Evolutionary conservation across 2,888 invertebrate genomes (phyloP).

Genomic region (Meandrusa payeni): DNA sequence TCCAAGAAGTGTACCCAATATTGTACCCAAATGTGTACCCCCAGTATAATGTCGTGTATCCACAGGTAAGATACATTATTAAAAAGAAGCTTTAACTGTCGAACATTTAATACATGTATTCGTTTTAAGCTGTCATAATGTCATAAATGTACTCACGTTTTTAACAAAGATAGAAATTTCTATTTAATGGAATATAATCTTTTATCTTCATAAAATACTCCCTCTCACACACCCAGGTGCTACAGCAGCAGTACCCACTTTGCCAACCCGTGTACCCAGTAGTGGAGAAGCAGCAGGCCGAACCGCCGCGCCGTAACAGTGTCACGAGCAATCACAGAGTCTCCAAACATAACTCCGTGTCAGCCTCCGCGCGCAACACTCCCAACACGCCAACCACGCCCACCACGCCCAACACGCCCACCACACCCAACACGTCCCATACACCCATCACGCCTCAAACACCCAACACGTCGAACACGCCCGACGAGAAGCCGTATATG

Average conservation of each 20-base stretch:
- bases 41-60: constrained; percentile 60
- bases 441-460: too few species aligned
- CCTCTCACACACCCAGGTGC: too few species aligned
- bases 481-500: constrained; percentile 34
- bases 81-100: too few species aligned
- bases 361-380: constrained; percentile 40
- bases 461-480: too few species aligned
- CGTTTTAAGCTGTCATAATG: too few species aligned
- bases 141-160: too few species aligned
- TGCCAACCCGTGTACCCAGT: constrained; percentile 51
- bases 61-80: constrained; percentile 55
- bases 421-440: too few species aligned
- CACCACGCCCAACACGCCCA: constrained; percentile 39
- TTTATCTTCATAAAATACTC: too few species aligned
- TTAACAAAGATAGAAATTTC: too few species aligned
- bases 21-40: constrained; percentile 41
- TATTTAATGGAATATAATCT: too few species aligned
- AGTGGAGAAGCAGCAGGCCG: constrained; percentile 38
- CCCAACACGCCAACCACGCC: too few species aligned
- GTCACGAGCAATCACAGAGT: constrained; percentile 27
- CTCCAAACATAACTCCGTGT: constrained; percentile 36
- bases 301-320: constrained; percentile 30
- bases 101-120: too few species aligned
- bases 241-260: constrained; percentile 55
- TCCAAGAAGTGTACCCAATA: constrained; percentile 56